These are phyloP conservation scores for Callipepla squamata DNA, from an alignment of 2,113 vertebrate species.

Conservation along the genomic window DNA sequence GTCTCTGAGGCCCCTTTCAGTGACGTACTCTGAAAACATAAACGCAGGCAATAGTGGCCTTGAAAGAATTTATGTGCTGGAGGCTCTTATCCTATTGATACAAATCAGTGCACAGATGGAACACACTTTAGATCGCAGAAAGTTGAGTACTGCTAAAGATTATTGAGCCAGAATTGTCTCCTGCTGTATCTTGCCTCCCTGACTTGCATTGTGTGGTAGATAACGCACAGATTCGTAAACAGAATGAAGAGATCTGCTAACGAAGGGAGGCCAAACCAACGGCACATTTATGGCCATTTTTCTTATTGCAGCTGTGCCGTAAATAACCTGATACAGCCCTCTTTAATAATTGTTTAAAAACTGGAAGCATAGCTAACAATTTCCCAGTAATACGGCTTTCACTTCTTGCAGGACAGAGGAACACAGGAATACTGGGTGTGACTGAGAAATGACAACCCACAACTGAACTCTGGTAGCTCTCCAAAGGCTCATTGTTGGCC, in stretches of 20 bases:
- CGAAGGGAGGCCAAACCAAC: neutral
- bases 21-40: conserved; percentile 8
- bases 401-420: neutral
- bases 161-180: conserved; percentile 31
- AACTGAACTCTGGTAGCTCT: neutral
- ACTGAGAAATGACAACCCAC: conserved; percentile 21
- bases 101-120: conserved; percentile 29
- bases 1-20: conserved; percentile 19
- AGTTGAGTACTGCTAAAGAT: conserved; percentile 21
- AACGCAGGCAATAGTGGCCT: conserved; percentile 5
- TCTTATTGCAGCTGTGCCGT: neutral
- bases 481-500: neutral
- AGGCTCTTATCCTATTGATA: neutral
- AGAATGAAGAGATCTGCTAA: neutral
- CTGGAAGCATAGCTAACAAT: conserved; percentile 2
- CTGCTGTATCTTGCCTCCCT: neutral
- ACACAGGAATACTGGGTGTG: neutral
- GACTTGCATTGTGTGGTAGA: neutral
- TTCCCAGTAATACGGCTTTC: conserved; percentile 1
- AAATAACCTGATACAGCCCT: neutral
- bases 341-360: conserved; percentile 3
- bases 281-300: conserved; percentile 19
- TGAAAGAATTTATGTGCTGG: neutral
- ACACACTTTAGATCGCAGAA: neutral
- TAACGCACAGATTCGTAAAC: neutral